Evolutionary conservation across 2,113 vertebrate species (phyloP).

Genomic region (Brachionichthys hirsutus): DNA sequence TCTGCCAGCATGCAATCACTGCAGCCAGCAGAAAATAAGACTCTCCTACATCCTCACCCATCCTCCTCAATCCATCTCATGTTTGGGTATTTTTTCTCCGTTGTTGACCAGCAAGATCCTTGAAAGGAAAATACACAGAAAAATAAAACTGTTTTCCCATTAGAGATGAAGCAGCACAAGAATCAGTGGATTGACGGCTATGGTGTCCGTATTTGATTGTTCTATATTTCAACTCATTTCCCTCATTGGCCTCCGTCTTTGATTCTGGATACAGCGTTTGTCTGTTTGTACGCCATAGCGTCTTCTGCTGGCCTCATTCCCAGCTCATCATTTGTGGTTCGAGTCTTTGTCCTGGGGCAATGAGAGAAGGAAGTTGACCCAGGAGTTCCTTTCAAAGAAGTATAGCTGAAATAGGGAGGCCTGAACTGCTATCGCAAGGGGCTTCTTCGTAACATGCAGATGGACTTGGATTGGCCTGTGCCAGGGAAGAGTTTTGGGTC

Average conservation of each 20-base stretch:
- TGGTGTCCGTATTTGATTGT: constrained; percentile 18
- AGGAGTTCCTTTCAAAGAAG: constrained; percentile 24
- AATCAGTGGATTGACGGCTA: constrained; percentile 28
- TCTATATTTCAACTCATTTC: background rate
- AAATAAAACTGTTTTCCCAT: constrained; percentile 41
- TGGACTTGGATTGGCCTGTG: constrained; percentile 37
- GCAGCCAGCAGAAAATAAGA: constrained; percentile 55
- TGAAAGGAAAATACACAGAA: constrained; percentile 45
- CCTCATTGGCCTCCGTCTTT: constrained; percentile 13
- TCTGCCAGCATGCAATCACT: constrained; percentile 63
- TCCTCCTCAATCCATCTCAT: constrained; percentile 24
- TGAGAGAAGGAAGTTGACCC: constrained; percentile 41
- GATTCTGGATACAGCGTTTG: constrained; percentile 2
- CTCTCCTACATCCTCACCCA: constrained; percentile 25
- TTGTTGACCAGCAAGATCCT: constrained; percentile 15
- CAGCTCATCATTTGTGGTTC: constrained; percentile 32
- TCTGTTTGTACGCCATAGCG: constrained; percentile 23
- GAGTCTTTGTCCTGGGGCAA: constrained; percentile 39
- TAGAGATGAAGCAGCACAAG: constrained; percentile 43
- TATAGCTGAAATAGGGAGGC: constrained; percentile 21
- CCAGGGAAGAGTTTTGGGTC: constrained; percentile 33
- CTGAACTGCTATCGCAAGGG: constrained; percentile 31
- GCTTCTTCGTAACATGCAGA: constrained; percentile 33
- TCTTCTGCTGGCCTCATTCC: constrained; percentile 28
- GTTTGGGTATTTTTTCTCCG: constrained; percentile 37